Evolutionary conservation across 1,140 invertebrate genomes (phyloP).

Genomic region (Probaryconus sp.): DNA sequence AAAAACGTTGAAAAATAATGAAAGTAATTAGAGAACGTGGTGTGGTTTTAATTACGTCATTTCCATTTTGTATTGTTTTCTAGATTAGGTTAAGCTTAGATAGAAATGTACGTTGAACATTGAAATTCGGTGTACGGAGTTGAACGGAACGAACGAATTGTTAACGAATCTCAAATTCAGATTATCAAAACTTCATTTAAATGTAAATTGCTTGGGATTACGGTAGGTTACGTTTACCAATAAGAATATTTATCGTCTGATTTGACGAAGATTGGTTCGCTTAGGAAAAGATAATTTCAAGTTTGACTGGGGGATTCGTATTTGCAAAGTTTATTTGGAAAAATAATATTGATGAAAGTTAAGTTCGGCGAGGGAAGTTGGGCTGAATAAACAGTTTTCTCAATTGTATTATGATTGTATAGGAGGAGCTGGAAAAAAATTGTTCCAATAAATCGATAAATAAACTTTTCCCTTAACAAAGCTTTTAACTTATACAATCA

Average conservation of each 20-base stretch:
- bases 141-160: neutral
- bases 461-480: too few species aligned
- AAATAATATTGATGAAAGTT: conserved; percentile 16
- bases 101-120: too few species aligned
- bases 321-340: conserved; percentile 13
- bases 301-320: neutral
- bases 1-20: too few species aligned
- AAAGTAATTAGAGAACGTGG: too few species aligned
- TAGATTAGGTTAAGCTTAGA: too few species aligned
- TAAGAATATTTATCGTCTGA: conserved; percentile 60
- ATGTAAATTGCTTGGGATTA: conserved; percentile 50
- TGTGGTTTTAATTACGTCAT: too few species aligned
- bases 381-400: conserved; percentile 12
- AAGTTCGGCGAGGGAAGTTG: neutral
- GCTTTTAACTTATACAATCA: too few species aligned
- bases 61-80: too few species aligned
- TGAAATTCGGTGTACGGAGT: conserved; percentile 36
- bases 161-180: conserved; percentile 56
- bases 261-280: conserved; percentile 32
- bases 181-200: conserved; percentile 60
- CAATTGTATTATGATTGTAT: conserved; percentile 22
- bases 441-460: too few species aligned
- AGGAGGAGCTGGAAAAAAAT: too few species aligned
- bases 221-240: conserved; percentile 50
- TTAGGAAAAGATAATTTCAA: conserved; percentile 1